These are phyloP conservation scores for Cossypha heuglini DNA, from an alignment of 2,797 vertebrate species.

Conservation along the genomic window DNA sequence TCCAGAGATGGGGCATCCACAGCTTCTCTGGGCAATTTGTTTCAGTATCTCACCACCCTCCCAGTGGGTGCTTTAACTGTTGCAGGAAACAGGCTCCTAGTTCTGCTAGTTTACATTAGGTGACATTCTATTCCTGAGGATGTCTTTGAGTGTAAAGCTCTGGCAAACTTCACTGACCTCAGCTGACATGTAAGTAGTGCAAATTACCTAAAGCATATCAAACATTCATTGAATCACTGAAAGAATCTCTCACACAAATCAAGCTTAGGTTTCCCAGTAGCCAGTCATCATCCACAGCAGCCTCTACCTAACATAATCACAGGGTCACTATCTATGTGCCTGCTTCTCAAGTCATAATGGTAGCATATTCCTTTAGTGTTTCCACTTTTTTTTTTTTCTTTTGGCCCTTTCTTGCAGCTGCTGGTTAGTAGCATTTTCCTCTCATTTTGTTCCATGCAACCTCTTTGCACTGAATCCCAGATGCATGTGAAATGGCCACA, in stretches of 20 bases:
- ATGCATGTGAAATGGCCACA: constrained; percentile 76
- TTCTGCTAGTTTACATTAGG: neutral
- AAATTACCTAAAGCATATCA: neutral
- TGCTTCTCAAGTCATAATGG: constrained; percentile 28
- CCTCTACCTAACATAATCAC: neutral
- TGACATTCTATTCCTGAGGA: neutral
- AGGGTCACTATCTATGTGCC: neutral
- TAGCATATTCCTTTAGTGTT: neutral
- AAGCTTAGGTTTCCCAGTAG: neutral
- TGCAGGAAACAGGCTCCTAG: neutral
- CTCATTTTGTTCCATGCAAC: constrained; percentile 69
- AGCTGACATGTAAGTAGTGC: neutral
- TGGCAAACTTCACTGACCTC: neutral
- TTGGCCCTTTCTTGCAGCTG: constrained; percentile 73
- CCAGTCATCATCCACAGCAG: neutral
- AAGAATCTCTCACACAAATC: neutral
- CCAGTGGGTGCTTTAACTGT: neutral
- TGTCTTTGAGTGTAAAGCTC: neutral
- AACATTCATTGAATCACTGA: neutral
- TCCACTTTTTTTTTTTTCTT: neutral
- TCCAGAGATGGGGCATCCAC: neutral
- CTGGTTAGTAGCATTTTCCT: constrained; percentile 62
- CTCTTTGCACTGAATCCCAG: constrained; percentile 77
- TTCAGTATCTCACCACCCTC: neutral
- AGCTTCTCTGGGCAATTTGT: neutral